Evolutionary conservation across 2,888 invertebrate species (phyloP).

Genomic region (Chloromyia formosa): DNA sequence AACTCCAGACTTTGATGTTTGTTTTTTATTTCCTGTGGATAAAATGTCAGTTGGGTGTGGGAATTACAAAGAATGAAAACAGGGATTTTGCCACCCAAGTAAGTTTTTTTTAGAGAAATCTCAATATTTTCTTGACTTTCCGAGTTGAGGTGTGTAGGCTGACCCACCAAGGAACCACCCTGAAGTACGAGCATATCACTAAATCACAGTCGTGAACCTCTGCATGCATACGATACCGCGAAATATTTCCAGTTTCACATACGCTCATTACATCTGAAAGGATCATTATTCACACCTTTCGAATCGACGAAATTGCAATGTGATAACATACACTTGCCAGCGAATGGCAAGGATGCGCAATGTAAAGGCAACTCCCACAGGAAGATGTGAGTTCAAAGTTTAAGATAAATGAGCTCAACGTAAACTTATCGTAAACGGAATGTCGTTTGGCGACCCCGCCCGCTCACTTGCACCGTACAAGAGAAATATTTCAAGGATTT

Average conservation of each 20-base stretch:
- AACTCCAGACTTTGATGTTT: no score
- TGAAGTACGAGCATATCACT: no score
- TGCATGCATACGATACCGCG: no score
- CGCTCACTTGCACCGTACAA: conserved; percentile 9
- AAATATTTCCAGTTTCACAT: conserved; percentile 18
- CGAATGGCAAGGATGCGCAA: not conserved
- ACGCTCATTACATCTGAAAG: conserved; percentile 17
- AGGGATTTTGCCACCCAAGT: no score
- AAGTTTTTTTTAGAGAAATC: no score
- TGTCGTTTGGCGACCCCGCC: conserved; percentile 36
- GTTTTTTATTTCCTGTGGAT: no score
- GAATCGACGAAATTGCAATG: conserved; percentile 45
- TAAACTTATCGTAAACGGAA: conserved; percentile 44
- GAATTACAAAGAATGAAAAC: no score
- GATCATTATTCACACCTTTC: conserved; percentile 45
- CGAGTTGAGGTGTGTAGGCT: no score
- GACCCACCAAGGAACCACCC: no score
- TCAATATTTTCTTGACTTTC: no score
- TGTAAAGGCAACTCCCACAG: not conserved
- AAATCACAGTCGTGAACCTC: not conserved
- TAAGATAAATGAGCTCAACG: conserved; percentile 48
- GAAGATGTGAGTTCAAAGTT: conserved; percentile 27
- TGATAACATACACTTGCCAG: not conserved
- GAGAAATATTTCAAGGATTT: conserved; percentile 45
- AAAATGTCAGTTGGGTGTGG: no score